Evolutionary conservation across 2,888 invertebrate genomes (phyloP).

Genomic region (Blastobasis lacticolella): DNA sequence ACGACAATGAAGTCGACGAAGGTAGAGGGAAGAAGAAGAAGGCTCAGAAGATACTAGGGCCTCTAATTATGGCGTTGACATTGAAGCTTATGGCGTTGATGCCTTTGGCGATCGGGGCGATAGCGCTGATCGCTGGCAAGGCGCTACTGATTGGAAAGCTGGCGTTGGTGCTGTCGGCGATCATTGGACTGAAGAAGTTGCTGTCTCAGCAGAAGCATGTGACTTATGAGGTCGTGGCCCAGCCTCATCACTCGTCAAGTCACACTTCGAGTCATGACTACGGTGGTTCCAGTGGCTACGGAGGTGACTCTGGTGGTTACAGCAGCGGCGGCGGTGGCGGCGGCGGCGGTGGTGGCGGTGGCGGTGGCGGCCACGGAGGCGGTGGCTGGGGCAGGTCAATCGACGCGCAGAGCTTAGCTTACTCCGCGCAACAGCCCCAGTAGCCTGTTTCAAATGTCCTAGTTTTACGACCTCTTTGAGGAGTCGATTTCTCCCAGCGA

Average conservation of each 20-base stretch:
- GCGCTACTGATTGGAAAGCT: slow-evolving; percentile 89
- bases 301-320: slow-evolving; percentile 75
- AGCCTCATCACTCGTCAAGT: slow-evolving; percentile 84
- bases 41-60: slow-evolving; percentile 84
- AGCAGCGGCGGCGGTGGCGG: slow-evolving; percentile 64
- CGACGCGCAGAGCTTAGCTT: slow-evolving; percentile 85
- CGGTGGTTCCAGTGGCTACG: slow-evolving; percentile 76
- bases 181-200: slow-evolving; percentile 89
- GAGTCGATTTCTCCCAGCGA: slow-evolving; percentile 52
- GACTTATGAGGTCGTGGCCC: slow-evolving; percentile 90
- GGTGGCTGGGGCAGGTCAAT: slow-evolving; percentile 82
- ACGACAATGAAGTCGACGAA: slow-evolving; percentile 78
- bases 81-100: slow-evolving; percentile 86
- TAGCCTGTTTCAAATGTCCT: slow-evolving; percentile 38
- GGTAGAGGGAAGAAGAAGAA: slow-evolving; percentile 89
- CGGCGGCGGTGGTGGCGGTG: slow-evolving; percentile 67
- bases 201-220: slow-evolving; percentile 88
- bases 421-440: slow-evolving; percentile 82
- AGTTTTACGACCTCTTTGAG: slow-evolving; percentile 45
- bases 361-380: slow-evolving; percentile 62
- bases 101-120: slow-evolving; percentile 85
- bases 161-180: slow-evolving; percentile 86
- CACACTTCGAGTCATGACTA: slow-evolving; percentile 81
- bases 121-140: slow-evolving; percentile 90
- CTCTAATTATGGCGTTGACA: slow-evolving; percentile 82